Evolutionary conservation across 2,113 vertebrate species (phyloP).

Genomic region (Pongo pygmaeus): DNA sequence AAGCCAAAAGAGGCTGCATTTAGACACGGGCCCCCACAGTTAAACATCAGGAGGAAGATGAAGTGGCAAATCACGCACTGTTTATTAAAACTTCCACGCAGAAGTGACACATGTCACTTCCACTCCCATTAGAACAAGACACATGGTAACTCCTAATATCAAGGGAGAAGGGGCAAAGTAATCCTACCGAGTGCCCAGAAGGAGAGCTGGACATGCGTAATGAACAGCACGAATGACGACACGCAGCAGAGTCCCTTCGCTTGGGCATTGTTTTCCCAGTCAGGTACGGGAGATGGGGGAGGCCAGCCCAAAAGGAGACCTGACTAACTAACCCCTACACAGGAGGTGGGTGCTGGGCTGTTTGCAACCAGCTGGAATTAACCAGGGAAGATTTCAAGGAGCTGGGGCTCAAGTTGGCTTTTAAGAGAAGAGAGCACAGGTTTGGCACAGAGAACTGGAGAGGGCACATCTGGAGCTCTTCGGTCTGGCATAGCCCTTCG

Average conservation of each 20-base stretch:
- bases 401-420: not conserved
- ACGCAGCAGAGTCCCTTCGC: not conserved
- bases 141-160: not conserved
- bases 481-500: not conserved
- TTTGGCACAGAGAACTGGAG: not conserved
- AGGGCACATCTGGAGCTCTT: not conserved
- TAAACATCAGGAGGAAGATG: not conserved
- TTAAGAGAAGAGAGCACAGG: not conserved
- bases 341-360: not conserved
- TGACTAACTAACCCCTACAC: not conserved
- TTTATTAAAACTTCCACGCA: not conserved
- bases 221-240: not conserved
- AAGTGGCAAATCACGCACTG: not conserved
- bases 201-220: not conserved
- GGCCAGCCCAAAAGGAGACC: not conserved
- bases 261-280: not conserved
- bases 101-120: not conserved
- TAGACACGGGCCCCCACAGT: not conserved
- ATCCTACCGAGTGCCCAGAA: not conserved
- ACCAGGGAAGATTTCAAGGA: not conserved
- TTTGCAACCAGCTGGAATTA: not conserved
- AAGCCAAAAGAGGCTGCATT: not conserved
- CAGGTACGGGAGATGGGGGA: not conserved
- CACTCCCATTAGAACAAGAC: not conserved
- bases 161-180: not conserved